Percentiles rank a stretch among this genome's conserved stretches.
Evolutionary conservation across 2,113 vertebrate species (phyloP).

Genomic region (Physeter macrocephalus): DNA sequence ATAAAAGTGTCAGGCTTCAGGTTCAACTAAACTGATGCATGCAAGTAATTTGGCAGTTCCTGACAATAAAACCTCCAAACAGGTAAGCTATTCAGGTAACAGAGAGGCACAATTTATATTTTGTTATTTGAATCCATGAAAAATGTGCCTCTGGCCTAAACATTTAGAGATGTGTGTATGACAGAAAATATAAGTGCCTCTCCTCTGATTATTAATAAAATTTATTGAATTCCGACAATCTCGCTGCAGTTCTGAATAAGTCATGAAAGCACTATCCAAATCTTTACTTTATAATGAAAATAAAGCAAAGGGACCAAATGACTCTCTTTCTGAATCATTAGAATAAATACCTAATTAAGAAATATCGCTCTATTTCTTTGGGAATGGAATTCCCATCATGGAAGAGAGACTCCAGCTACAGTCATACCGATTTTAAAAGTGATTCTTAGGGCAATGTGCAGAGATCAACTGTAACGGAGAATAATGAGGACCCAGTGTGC

Average conservation of each 20-base stretch:
- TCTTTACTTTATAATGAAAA: background rate
- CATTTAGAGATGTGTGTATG: background rate
- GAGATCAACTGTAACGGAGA: fast-evolving
- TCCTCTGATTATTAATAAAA: background rate
- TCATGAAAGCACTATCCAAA: background rate
- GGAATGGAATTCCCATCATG: background rate
- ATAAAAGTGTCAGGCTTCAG: conserved; percentile 40
- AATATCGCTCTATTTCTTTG: background rate
- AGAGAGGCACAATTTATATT: background rate
- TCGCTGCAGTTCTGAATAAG: background rate
- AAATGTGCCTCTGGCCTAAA: background rate
- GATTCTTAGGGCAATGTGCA: background rate
- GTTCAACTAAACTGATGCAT: conserved; percentile 61
- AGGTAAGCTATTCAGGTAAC: conserved; percentile 10
- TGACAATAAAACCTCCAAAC: conserved; percentile 36
- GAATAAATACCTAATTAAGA: background rate
- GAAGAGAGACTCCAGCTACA: background rate
- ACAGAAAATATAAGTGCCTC: background rate
- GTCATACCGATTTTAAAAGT: background rate
- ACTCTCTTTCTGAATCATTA: background rate
- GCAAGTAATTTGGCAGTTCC: background rate
- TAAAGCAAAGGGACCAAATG: background rate
- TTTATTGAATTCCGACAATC: background rate
- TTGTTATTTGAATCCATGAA: conserved; percentile 33
- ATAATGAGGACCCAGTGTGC: background rate